phyloP scores from a whole-genome alignment of 2,888 invertebrate species.

The Plusia festucae region DNA sequence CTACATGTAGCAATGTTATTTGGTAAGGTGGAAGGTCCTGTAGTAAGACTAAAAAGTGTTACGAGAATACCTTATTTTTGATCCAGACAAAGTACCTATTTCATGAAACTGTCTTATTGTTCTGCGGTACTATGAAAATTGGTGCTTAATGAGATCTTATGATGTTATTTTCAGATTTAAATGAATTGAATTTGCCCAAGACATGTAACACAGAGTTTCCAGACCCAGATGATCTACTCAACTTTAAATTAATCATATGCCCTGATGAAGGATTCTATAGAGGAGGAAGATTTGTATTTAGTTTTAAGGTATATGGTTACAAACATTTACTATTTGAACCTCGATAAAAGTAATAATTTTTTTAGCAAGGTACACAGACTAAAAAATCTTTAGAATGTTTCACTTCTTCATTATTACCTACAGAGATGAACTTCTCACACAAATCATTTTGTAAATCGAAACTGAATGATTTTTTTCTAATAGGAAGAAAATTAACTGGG shows the following conservation, averaged over 20 bases:
- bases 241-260: constrained; percentile 98
- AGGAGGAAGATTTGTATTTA: constrained; percentile 98
- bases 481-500: neutral
- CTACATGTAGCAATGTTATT: neutral
- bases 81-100: constrained; percentile 1
- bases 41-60: neutral
- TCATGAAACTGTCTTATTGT: neutral
- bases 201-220: constrained; percentile 99
- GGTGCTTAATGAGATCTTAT: neutral
- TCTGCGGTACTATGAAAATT: constrained; percentile 8
- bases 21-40: neutral
- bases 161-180: constrained; percentile 93
- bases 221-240: constrained; percentile 98
- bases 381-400: no score
- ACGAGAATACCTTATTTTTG: constrained; percentile 8
- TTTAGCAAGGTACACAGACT: no score
- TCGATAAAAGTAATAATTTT: no score
- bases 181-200: constrained; percentile 98
- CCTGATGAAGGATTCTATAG: constrained; percentile 99
- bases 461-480: neutral
- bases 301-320: constrained; percentile 93
- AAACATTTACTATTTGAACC: constrained; percentile 34
- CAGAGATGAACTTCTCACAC: no score
- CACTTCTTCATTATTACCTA: no score
- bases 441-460: neutral